These are phyloP conservation scores for Orycteropus afer DNA, from an alignment of 2,113 vertebrate genomes.

Conservation along the genomic window DNA sequence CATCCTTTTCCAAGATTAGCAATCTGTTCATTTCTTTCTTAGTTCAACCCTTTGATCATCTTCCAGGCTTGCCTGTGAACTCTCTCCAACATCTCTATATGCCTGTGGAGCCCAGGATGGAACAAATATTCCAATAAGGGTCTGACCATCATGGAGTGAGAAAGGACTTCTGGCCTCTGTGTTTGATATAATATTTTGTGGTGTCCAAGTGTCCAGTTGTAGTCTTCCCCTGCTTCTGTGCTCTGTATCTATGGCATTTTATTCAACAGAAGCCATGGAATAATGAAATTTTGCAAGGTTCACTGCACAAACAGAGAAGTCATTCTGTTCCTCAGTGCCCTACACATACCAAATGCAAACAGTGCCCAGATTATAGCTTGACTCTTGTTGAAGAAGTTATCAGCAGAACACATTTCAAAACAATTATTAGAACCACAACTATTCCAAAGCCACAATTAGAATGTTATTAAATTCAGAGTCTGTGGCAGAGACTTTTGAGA, in stretches of 20 bases:
- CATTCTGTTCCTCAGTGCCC: background rate
- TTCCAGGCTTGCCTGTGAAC: background rate
- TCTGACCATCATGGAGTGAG: background rate
- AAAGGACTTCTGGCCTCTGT: background rate
- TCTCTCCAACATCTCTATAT: background rate
- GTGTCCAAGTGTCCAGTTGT: background rate
- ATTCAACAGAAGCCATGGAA: background rate
- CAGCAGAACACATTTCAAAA: background rate
- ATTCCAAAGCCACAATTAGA: background rate
- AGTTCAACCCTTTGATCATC: slow-evolving; percentile 43
- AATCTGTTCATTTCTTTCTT: slow-evolving; percentile 56
- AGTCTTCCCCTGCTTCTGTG: background rate
- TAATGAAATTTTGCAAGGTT: background rate
- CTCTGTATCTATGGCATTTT: background rate
- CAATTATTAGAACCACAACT: background rate
- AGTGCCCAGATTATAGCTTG: background rate
- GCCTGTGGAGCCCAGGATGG: background rate
- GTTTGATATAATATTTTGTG: background rate
- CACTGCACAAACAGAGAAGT: background rate
- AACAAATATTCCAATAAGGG: background rate
- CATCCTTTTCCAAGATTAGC: slow-evolving; percentile 55
- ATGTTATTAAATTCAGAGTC: background rate
- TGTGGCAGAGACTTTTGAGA: background rate
- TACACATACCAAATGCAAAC: background rate
- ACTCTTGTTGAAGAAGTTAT: background rate